Conservation (phyloP, 1,140 invertebrate genomes). For the Megalonaias nervosa region DNA sequence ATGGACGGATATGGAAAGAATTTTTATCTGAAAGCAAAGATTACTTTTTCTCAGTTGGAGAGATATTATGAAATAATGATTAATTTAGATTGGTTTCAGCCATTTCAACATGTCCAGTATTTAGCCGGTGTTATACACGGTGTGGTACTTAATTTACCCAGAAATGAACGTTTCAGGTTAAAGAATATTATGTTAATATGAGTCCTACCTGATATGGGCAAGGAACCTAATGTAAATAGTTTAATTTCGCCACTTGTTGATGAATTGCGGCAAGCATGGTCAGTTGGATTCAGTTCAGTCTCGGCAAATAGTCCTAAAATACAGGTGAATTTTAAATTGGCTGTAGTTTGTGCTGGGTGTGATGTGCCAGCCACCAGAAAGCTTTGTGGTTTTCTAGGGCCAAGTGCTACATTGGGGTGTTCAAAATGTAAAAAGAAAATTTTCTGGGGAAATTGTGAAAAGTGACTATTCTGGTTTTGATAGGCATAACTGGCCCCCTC, state of each 20-base stretch:
- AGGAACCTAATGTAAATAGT: conserved; percentile 27
- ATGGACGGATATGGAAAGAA: conserved; percentile 37
- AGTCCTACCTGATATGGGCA: conserved; percentile 35
- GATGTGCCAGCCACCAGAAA: conserved; percentile 42
- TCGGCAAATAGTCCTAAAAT: neutral
- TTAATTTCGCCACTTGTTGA: conserved; percentile 33
- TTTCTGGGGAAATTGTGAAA: conserved; percentile 14
- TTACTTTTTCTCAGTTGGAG: too few relatives aligned
- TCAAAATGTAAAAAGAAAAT: conserved; percentile 30
- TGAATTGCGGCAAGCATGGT: conserved; percentile 30
- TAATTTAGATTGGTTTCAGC: too few relatives aligned
- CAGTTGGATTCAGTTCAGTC: conserved; percentile 8
- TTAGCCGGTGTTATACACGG: too few relatives aligned
- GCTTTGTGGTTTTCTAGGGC: conserved; percentile 37
- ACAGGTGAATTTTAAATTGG: conserved; percentile 20
- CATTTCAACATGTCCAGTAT: too few relatives aligned
- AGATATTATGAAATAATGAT: too few relatives aligned
- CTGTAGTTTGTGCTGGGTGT: conserved; percentile 38
- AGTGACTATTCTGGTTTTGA: conserved; percentile 25
- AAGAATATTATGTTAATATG: conserved; percentile 9
- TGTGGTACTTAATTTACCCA: too few relatives aligned
- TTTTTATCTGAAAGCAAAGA: conserved; percentile 2
- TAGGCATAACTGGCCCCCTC: neutral
- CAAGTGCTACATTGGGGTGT: conserved; percentile 32
- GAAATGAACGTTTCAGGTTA: neutral